Evolutionary conservation across 2,113 vertebrate species (phyloP), one percentile per base, ranked within the genome.

Genomic region (Eulemur macaco): DNA sequence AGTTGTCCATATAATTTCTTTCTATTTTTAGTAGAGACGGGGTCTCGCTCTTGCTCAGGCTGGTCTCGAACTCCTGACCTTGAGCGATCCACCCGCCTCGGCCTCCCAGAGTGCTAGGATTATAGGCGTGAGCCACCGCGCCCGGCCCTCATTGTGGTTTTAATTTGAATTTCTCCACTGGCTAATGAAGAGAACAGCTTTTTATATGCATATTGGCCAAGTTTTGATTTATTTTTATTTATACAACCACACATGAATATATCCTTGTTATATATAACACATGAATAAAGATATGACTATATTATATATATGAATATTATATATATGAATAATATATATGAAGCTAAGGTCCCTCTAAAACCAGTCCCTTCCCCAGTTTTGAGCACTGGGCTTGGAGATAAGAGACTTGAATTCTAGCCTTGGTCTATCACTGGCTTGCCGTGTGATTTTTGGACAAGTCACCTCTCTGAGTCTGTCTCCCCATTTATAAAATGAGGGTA

Each of bases 211-310:
- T 39, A 91, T n/a, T 74, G 34, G 71, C 60, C 50, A 87, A 63
- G 50, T 86, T 96, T 78, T 93, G n/a, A 84, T 76, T 77, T 86
- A 84, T 74, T 66, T 84, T 60, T 47, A 85, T 89, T 89, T 86
- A 81, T 3, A 89, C 18, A 87, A 54, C 56, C n/a, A 69, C 6
- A 74, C 5, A 47, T 3, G 34, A 90, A 50, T 86, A 78, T 66
- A 92, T 56, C 37, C 11, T n/a, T 52, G 21, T 58, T 81, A 37
- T 39, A 34, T 34, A 60, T 31, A 77, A 86, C 68, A 58, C 14
- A 60, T 86, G 58, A 83, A 39, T 89, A 85, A 77, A 47, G 45
- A 3, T 54, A 18, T 18, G 52, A 54, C 18, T 54, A 54, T 54
- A 54, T 18, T 54, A 54, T 18, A 54, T 54, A 6, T 54, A 18